Conservation (phyloP, 2,113 vertebrate genomes). For the Microtus montanus region DNA sequence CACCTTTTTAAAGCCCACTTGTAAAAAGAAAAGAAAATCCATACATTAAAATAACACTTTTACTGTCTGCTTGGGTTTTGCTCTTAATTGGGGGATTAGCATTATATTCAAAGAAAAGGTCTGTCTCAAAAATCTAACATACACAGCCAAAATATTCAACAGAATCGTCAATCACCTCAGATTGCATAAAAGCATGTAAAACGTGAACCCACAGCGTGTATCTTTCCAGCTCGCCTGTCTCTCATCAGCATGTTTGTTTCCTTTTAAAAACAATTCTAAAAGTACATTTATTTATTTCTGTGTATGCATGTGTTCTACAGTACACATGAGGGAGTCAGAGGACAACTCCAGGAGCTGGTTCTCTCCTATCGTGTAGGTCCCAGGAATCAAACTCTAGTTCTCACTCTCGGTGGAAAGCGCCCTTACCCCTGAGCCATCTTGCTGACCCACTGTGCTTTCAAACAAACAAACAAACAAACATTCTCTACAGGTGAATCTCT, state of each 20-base stretch:
- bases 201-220: neutral
- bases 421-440: neutral
- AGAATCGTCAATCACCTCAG: neutral
- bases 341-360: neutral
- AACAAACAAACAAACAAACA: neutral
- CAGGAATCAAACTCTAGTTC: neutral
- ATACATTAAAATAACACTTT: constrained; percentile 45
- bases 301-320: neutral
- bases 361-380: neutral
- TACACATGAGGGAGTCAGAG: neutral
- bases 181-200: constrained; percentile 28
- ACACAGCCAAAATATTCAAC: neutral
- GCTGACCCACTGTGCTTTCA: neutral
- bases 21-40: constrained; percentile 52
- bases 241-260: neutral
- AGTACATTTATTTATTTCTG: neutral
- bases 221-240: neutral
- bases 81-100: neutral
- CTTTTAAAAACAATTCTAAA: neutral
- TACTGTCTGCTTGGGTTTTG: neutral
- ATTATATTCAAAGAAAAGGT: neutral
- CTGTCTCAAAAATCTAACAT: constrained; percentile 23
- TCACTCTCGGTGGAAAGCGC: neutral
- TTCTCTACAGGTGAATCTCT: neutral
- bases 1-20: neutral